Evolutionary conservation across 2,113 vertebrate genomes (phyloP).

Genomic region (Saccopteryx bilineata): DNA sequence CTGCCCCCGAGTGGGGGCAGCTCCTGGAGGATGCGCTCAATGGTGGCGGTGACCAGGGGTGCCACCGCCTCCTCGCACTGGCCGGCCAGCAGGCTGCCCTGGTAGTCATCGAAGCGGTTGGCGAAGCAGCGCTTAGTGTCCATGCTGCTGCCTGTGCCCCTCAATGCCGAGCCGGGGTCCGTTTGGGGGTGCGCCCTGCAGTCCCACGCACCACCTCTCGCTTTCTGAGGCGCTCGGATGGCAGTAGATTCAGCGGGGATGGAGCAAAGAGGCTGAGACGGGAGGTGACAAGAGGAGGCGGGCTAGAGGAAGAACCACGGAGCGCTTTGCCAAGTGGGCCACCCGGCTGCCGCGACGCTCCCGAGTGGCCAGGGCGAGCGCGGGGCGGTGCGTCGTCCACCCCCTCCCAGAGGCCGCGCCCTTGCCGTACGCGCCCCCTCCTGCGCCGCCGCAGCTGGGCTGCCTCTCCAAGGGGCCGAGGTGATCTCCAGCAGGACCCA

Average conservation of each 20-base stretch:
- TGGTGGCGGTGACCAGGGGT: conserved; percentile 89
- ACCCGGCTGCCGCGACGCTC: conserved; percentile 55
- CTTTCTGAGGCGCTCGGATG: conserved; percentile 52
- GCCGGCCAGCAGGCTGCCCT: conserved; percentile 89
- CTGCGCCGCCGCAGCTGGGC: conserved; percentile 68
- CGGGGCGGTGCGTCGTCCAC: background rate
- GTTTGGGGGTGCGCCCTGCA: conserved; percentile 46
- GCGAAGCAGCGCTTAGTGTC: conserved; percentile 93
- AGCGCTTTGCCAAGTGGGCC: conserved; percentile 75
- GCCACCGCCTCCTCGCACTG: conserved; percentile 87
- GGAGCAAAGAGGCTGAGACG: conserved; percentile 67
- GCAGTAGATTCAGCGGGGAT: conserved; percentile 39
- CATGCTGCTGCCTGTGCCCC: conserved; percentile 83
- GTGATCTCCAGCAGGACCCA: conserved; percentile 73
- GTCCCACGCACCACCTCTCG: conserved; percentile 48
- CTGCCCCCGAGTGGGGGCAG: conserved; percentile 84
- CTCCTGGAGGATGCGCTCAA: conserved; percentile 91
- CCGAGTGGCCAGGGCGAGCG: background rate
- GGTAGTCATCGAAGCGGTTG: conserved; percentile 93
- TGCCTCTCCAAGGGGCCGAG: conserved; percentile 61
- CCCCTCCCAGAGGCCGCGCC: conserved; percentile 62
- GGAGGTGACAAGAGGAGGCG: conserved; percentile 79
- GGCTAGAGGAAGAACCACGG: conserved; percentile 53
- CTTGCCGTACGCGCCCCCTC: conserved; percentile 66
- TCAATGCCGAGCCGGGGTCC: conserved; percentile 31